Conservation (phyloP, 2,888 invertebrate species). For the Protonemura montana region DNA sequence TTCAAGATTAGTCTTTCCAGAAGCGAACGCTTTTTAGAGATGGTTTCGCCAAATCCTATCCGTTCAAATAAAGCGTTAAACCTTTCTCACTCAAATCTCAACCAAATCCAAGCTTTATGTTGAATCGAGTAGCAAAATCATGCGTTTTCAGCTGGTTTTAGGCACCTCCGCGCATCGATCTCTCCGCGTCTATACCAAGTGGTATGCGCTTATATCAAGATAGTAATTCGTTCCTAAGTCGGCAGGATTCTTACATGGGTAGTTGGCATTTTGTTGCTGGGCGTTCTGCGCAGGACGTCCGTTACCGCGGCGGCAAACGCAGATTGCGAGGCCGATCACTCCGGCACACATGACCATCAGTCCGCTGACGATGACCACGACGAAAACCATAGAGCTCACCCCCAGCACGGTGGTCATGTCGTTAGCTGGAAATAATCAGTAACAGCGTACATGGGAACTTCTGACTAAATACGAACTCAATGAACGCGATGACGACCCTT, state of each 20-base stretch:
- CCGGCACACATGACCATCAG: constrained; percentile 74
- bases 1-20: too few relatives aligned
- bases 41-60: too few relatives aligned
- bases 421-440: constrained; percentile 44
- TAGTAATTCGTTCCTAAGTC: too few relatives aligned
- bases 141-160: not conserved
- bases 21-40: too few relatives aligned
- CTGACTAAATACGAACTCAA: too few relatives aligned
- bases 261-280: constrained; percentile 53
- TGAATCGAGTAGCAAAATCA: not conserved
- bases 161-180: not conserved
- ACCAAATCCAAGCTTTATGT: not conserved
- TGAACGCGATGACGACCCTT: too few relatives aligned
- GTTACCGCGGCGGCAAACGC: constrained; percentile 75
- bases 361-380: constrained; percentile 73
- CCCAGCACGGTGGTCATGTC: constrained; percentile 71
- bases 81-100: too few relatives aligned
- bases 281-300: constrained; percentile 9
- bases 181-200: too few relatives aligned
- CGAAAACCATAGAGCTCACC: constrained; percentile 79
- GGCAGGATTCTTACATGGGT: constrained; percentile 44
- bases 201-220: too few relatives aligned
- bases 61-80: too few relatives aligned
- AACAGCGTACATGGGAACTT: too few relatives aligned
- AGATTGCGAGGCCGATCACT: constrained; percentile 75